These are phyloP conservation scores for Amiota communis DNA, from an alignment of 2,888 invertebrate genomes.

Conservation along the genomic window DNA sequence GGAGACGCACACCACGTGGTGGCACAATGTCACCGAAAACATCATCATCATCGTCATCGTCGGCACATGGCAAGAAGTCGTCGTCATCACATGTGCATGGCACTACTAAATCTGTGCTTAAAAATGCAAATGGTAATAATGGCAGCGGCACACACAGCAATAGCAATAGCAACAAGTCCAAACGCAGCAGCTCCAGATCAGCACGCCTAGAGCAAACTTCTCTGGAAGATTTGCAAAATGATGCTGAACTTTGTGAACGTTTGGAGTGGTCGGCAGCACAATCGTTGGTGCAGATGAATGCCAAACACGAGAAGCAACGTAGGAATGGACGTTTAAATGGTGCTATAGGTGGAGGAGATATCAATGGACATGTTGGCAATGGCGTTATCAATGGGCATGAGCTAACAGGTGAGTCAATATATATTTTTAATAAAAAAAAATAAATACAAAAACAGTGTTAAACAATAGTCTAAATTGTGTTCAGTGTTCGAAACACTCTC, in stretches of 20 bases:
- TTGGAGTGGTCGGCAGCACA: slow-evolving; percentile 72
- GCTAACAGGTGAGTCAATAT: slow-evolving; percentile 29
- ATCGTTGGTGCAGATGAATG: slow-evolving; percentile 72
- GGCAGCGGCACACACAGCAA: slow-evolving; percentile 36
- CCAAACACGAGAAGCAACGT: slow-evolving; percentile 67
- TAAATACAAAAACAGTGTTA: slow-evolving; percentile 39
- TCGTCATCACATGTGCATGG: slow-evolving; percentile 29
- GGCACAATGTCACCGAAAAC: slow-evolving; percentile 30
- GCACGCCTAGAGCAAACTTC: slow-evolving; percentile 55
- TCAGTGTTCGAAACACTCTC: no score
- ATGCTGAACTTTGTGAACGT: slow-evolving; percentile 64
- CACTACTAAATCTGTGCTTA: slow-evolving; percentile 52
- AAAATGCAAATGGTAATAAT: slow-evolving; percentile 54
- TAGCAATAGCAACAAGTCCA: slow-evolving; percentile 45
- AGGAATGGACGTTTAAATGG: slow-evolving; percentile 40
- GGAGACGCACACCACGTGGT: slow-evolving; percentile 54
- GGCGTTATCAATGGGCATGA: slow-evolving; percentile 30
- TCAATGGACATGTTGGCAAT: slow-evolving; percentile 17
- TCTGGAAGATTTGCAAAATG: slow-evolving; percentile 49
- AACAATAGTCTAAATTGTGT: no score
- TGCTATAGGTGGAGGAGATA: not conserved
- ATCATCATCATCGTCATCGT: no score
- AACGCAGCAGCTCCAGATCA: slow-evolving; percentile 48
- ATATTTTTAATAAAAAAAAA: slow-evolving; percentile 3
- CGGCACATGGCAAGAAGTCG: slow-evolving; percentile 35